A percentile compares a stretch with the other conserved stretches of the same genome.
Conservation (phyloP, 2,113 vertebrate genomes). For the Brachypodius melanocephalos region DNA sequence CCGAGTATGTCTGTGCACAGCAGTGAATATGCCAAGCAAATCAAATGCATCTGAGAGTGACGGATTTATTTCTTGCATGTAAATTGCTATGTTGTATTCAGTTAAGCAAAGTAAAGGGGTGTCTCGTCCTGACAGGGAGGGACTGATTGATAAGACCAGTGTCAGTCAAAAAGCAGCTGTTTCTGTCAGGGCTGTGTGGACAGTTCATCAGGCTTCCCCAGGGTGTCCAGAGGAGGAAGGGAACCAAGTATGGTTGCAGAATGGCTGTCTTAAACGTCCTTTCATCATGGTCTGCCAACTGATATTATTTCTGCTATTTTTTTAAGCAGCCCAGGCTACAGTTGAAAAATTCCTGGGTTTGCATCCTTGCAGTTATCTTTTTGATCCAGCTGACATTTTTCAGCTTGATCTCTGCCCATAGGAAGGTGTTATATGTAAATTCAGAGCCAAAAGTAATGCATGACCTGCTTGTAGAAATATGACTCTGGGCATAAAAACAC, state of each 20-base stretch:
- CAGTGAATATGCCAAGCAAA: not conserved
- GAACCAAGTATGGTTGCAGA: not conserved
- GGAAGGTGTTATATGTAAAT: not conserved
- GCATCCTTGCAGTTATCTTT: not conserved
- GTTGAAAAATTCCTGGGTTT: not conserved
- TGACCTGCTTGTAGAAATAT: not conserved
- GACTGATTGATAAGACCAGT: not conserved
- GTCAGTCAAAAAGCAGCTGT: not conserved
- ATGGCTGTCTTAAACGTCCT: not conserved
- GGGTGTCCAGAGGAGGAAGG: not conserved
- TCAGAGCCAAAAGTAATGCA: not conserved
- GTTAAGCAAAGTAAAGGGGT: not conserved
- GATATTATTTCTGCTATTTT: not conserved
- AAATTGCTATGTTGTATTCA: not conserved
- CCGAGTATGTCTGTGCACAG: not conserved
- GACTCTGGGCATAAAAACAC: not conserved
- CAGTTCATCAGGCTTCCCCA: not conserved
- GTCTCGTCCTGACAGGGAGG: not conserved
- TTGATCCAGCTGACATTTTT: not conserved
- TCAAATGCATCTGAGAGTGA: not conserved
- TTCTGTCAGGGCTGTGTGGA: not conserved
- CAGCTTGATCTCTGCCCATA: not conserved
- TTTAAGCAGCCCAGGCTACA: not conserved
- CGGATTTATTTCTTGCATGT: not conserved
- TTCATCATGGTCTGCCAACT: not conserved